Evolutionary conservation across 2,888 invertebrate genomes (phyloP), one percentile per base, ranked within the genome.

Genomic region (Rhyacophila evoluta): DNA sequence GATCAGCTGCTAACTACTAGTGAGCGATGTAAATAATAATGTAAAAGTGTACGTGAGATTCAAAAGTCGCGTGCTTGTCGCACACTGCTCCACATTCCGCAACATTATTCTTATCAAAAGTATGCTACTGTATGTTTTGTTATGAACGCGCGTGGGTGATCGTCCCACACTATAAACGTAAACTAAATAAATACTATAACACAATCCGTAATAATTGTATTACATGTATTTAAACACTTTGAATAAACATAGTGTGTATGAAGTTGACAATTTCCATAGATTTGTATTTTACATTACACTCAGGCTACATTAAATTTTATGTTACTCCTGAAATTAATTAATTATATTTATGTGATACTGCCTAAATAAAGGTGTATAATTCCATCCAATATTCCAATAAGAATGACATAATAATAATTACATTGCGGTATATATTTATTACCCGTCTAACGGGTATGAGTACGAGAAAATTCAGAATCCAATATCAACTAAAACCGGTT

Each of bases 1-100:
- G 55, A 55, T 55, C 55, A 55, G 55, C 55, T 55, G 55, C 55
- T 55, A 55, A 55, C 55, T 55, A 55, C 15, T 55, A 6, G 55
- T 55, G n/a, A n/a, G n/a, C n/a, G n/a, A n/a, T 55, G 55, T 55
- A 55, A 55, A 55, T 55, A 55, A 55, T 55, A 25, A 19, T 55
- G 19, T 25, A 55, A 25, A 55, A 55, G 25, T 55, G 55, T 55
- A 55, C 55, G 55, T 55, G 55, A 55, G 55, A 55, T 55, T 55
- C 55, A 55, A 25, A 55, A 55, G 55, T 55, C 55, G 55, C 55
- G 55, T 55, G 55, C 55, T 55, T 19, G 55, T 19, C 55, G 55
- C 55, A 55, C 55, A 25, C 55, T 55, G 55, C 19, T 25, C 55
- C 55, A 55, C 25, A 55, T 55, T 15, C 55, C 55, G 55, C 55